A percentile compares a stretch with the other conserved stretches of the same genome.
Evolutionary conservation across 35 echinoderm and acorn worm genomes (phyloP).

Genomic region (Lytechinus variegatus): DNA sequence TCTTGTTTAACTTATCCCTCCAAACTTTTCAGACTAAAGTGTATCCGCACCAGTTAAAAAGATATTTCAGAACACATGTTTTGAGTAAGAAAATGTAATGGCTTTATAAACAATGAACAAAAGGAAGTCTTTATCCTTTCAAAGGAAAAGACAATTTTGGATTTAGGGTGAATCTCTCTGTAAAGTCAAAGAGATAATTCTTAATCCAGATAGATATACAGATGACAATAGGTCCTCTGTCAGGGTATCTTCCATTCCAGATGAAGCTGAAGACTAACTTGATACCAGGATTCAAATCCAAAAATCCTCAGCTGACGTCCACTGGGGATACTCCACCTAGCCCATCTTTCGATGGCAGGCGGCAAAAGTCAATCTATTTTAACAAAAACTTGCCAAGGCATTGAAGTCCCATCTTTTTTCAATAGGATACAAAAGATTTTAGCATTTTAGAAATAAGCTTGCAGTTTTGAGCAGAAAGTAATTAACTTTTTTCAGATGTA

Average conservation of each 20-base stretch:
- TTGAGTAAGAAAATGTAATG: background rate
- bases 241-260: background rate
- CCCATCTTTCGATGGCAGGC: background rate
- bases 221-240: slow-evolving; percentile 2
- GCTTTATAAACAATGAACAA: background rate
- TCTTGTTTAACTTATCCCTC: background rate
- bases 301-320: background rate
- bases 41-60: background rate
- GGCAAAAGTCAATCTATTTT: background rate
- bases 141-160: background rate
- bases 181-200: background rate
- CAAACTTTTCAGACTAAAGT: background rate
- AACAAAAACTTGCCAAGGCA: no score
- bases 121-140: background rate
- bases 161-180: background rate
- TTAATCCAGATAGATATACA: background rate
- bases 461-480: no score
- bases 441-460: no score
- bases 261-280: background rate
- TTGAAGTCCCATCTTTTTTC: no score
- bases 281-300: background rate
- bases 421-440: no score
- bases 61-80: background rate
- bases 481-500: no score
- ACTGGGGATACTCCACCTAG: background rate